Evolutionary conservation across 1,140 invertebrate genomes (phyloP).

Genomic region (Reticulitermes speratus): DNA sequence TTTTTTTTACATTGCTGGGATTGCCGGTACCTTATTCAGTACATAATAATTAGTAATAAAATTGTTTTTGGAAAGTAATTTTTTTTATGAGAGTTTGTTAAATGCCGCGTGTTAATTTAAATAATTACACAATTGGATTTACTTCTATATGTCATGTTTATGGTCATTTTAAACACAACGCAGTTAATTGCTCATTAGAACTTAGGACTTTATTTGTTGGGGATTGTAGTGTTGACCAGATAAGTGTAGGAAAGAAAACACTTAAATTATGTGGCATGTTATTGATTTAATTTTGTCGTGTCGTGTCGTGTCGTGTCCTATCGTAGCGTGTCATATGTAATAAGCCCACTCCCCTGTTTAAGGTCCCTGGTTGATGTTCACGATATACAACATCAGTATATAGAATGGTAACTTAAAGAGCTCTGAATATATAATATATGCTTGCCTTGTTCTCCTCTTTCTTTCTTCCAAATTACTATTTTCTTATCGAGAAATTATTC

Average conservation of each 20-base stretch:
- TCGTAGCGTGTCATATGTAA: not conserved
- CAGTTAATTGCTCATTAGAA: too few relatives aligned
- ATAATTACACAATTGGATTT: too few relatives aligned
- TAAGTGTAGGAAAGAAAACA: not conserved
- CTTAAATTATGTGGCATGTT: not conserved
- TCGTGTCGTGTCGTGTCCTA: not conserved
- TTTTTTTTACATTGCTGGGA: too few relatives aligned
- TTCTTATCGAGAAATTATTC: conserved; percentile 19
- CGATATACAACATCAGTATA: not conserved
- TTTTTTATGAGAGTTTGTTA: too few relatives aligned
- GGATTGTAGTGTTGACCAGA: too few relatives aligned
- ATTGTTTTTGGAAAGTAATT: too few relatives aligned
- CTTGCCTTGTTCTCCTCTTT: not conserved
- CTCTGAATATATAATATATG: not conserved
- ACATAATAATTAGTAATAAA: too few relatives aligned
- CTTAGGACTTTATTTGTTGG: too few relatives aligned
- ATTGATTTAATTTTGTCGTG: conserved; percentile 17
- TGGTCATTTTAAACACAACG: too few relatives aligned
- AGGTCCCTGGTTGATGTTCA: not conserved
- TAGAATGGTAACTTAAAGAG: not conserved
- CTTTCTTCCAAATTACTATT: not conserved
- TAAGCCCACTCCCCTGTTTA: conserved; percentile 2
- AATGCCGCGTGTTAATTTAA: too few relatives aligned
- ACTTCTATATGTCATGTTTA: too few relatives aligned
- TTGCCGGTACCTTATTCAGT: too few relatives aligned